phyloP scores from a whole-genome alignment of 1,140 invertebrate genomes.

The Dendroctonus valens region DNA sequence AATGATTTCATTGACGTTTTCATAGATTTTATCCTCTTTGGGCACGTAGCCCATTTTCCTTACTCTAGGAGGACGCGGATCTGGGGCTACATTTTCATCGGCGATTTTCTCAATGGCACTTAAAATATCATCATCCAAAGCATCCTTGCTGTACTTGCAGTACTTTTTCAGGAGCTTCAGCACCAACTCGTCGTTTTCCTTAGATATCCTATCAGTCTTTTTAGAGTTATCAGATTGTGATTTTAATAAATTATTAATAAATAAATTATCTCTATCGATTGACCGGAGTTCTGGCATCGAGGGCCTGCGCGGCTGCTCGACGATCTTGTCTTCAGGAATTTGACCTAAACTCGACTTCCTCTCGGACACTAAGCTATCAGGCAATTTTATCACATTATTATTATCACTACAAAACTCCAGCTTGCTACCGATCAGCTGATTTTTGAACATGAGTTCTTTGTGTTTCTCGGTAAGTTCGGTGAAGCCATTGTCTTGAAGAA shows the following conservation, averaged over 20 bases:
- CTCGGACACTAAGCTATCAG: conserved; percentile 35
- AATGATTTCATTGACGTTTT: conserved; percentile 42
- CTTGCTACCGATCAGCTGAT: conserved; percentile 29
- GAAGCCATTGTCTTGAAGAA: conserved; percentile 55
- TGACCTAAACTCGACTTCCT: conserved; percentile 42
- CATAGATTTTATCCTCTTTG: conserved; percentile 47
- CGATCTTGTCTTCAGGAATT: conserved; percentile 43
- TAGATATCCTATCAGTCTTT: conserved; percentile 43
- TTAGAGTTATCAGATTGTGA: conserved; percentile 39
- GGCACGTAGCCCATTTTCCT: conserved; percentile 46
- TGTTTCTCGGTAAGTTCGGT: conserved; percentile 48
- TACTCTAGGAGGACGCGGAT: conserved; percentile 34
- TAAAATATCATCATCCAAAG: conserved; percentile 47
- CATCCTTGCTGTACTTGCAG: conserved; percentile 47
- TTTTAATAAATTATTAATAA: conserved; percentile 47
- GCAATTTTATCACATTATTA: conserved; percentile 41
- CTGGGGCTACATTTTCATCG: conserved; percentile 24
- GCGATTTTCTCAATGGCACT: conserved; percentile 45
- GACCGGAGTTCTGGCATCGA: conserved; percentile 43
- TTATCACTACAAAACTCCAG: conserved; percentile 34
- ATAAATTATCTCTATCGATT: conserved; percentile 44
- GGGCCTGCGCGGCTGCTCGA: conserved; percentile 41
- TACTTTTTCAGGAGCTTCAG: conserved; percentile 48
- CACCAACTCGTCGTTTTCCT: conserved; percentile 48
- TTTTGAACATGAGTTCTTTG: conserved; percentile 42